These are phyloP conservation scores for Odontamblyopus rebecca DNA, from an alignment of 2,797 vertebrate species.

Conservation along the genomic window DNA sequence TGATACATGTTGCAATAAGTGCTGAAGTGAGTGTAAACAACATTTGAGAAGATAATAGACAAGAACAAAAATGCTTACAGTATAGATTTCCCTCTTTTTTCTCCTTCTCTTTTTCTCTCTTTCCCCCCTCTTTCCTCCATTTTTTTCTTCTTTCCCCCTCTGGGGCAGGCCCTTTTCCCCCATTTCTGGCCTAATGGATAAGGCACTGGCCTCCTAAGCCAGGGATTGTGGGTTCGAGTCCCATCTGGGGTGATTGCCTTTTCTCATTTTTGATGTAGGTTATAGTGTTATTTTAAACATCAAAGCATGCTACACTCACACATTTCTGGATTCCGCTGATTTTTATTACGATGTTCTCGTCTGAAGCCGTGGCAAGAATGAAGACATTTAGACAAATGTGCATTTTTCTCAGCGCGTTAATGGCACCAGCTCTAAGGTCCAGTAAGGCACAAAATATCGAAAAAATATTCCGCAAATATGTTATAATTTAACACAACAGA, in stretches of 20 bases:
- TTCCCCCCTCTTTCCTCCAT: too few relatives aligned
- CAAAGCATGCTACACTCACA: neutral
- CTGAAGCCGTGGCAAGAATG: slow-evolving; percentile 23
- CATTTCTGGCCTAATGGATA: too few relatives aligned
- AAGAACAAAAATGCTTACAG: too few relatives aligned
- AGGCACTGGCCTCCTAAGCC: slow-evolving; percentile 73
- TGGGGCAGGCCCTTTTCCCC: too few relatives aligned
- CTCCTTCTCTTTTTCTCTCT: too few relatives aligned
- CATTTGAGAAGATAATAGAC: too few relatives aligned
- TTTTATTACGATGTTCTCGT: neutral
- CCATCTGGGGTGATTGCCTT: too few relatives aligned
- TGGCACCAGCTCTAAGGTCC: slow-evolving; percentile 42
- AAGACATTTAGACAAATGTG: slow-evolving; percentile 23
- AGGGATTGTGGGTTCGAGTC: slow-evolving; percentile 67
- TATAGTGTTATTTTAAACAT: too few relatives aligned
- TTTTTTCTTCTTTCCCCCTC: too few relatives aligned
- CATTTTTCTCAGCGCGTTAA: slow-evolving; percentile 42
- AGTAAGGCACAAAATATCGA: slow-evolving; percentile 52
- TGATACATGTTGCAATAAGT: too few relatives aligned
- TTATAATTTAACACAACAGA: neutral
- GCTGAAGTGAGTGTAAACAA: too few relatives aligned
- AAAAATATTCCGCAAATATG: neutral
- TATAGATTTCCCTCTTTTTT: too few relatives aligned
- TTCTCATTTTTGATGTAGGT: neutral
- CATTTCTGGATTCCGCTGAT: fast-evolving